A percentile compares a stretch with the other conserved stretches of the same genome.
Evolutionary conservation across 1,140 invertebrate genomes (phyloP).

Genomic region (Cydia amplana): DNA sequence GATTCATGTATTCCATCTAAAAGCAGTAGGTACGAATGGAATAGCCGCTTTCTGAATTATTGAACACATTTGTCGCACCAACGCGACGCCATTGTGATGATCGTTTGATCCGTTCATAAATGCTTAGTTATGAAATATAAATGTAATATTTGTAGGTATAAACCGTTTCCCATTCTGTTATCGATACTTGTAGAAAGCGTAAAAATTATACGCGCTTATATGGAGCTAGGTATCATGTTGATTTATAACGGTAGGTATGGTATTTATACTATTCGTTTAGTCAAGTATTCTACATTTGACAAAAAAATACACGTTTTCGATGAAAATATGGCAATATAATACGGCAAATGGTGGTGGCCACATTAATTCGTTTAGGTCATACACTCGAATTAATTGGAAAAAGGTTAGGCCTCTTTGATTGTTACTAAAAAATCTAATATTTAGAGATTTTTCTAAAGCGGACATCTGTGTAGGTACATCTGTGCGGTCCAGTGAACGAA

Average conservation of each 20-base stretch:
- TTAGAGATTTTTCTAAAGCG: neutral
- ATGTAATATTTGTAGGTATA: neutral
- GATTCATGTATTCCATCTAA: constrained; percentile 29
- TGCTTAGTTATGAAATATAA: neutral
- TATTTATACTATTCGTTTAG: too few relatives aligned
- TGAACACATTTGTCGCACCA: constrained; percentile 37
- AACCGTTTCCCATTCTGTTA: neutral
- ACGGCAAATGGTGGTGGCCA: too few relatives aligned
- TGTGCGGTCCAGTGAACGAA: neutral
- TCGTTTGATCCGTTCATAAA: constrained; percentile 19
- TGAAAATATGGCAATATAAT: too few relatives aligned
- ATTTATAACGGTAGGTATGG: too few relatives aligned
- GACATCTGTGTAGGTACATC: neutral
- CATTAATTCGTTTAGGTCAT: too few relatives aligned
- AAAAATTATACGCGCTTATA: too few relatives aligned
- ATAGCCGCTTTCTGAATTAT: constrained; percentile 49
- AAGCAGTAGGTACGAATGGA: constrained; percentile 34
- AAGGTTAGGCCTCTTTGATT: too few relatives aligned
- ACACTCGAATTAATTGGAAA: too few relatives aligned
- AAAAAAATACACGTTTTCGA: too few relatives aligned
- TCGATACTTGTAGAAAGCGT: too few relatives aligned
- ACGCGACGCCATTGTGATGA: constrained; percentile 22
- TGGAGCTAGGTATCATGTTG: too few relatives aligned
- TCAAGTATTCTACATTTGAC: too few relatives aligned
- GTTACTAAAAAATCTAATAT: neutral